Percentiles rank a stretch among this genome's conserved stretches.
These are phyloP conservation scores for Eumerus sabulonum DNA, from an alignment of 2,888 invertebrate genomes.

Conservation along the genomic window DNA sequence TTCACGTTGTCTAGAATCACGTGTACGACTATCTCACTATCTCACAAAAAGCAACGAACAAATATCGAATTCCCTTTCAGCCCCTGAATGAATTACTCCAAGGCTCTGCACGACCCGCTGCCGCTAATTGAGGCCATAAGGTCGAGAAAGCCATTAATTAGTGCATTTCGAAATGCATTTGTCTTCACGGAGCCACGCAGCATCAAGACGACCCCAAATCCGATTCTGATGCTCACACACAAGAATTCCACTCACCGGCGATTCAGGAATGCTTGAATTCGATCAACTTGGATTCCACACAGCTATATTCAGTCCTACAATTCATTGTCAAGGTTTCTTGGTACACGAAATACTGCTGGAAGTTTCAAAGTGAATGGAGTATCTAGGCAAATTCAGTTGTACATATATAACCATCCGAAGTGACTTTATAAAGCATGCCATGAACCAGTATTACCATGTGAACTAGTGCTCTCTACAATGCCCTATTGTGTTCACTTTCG, in stretches of 20 bases:
- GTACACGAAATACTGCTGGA: neutral
- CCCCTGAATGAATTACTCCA: neutral
- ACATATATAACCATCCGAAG: neutral
- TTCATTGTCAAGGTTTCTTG: slow-evolving; percentile 62
- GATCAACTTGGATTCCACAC: no score
- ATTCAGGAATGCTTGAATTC: slow-evolving; percentile 25
- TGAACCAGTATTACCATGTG: neutral
- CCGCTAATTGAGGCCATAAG: slow-evolving; percentile 40
- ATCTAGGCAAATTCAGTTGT: no score
- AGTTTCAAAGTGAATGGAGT: neutral
- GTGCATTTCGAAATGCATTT: slow-evolving; percentile 58
- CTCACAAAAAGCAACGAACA: no score
- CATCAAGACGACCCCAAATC: slow-evolving; percentile 27
- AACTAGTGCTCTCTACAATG: neutral
- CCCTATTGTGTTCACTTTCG: slow-evolving; percentile 10
- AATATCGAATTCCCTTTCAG: no score
- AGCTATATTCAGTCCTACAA: slow-evolving; percentile 57
- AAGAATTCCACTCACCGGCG: slow-evolving; percentile 20
- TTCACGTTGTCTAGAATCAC: no score
- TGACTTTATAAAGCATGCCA: slow-evolving; percentile 3
- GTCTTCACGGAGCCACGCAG: slow-evolving; percentile 14
- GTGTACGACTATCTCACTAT: no score
- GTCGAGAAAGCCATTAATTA: slow-evolving; percentile 42
- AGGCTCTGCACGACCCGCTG: slow-evolving; percentile 6
- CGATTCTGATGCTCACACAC: slow-evolving; percentile 19